Evolutionary conservation across 2,113 vertebrate genomes (phyloP).

Genomic region (Stercorarius parasiticus): DNA sequence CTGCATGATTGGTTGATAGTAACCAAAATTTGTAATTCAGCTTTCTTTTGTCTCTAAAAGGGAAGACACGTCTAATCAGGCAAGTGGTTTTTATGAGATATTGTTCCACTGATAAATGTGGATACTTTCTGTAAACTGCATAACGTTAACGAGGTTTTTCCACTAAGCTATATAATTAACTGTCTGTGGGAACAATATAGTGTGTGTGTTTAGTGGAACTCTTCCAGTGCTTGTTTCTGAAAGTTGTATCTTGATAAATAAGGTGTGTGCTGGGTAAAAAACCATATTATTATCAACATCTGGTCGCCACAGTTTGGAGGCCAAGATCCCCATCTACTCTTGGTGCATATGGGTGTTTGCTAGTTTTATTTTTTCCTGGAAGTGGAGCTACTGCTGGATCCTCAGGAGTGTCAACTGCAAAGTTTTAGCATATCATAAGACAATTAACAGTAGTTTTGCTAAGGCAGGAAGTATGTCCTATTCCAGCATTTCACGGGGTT

Average conservation of each 20-base stretch:
- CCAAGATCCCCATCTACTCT: background rate
- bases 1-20: background rate
- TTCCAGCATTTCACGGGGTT: background rate
- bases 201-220: background rate
- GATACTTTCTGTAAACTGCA: constrained; percentile 1
- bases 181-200: background rate
- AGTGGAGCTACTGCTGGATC: background rate
- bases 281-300: background rate
- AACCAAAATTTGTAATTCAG: background rate
- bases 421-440: background rate
- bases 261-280: background rate
- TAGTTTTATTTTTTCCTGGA: background rate
- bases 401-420: background rate
- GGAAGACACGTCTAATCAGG: background rate
- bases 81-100: background rate
- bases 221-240: background rate
- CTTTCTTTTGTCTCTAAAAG: background rate
- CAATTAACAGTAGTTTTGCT: background rate
- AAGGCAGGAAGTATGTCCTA: background rate
- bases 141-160: background rate
- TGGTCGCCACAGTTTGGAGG: background rate
- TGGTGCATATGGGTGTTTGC: background rate
- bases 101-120: background rate
- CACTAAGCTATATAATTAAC: constrained; percentile 11
- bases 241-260: constrained; percentile 25